Conservation (phyloP, 2,113 vertebrate genomes). For the Rhegmatorhina hoffmannsi region DNA sequence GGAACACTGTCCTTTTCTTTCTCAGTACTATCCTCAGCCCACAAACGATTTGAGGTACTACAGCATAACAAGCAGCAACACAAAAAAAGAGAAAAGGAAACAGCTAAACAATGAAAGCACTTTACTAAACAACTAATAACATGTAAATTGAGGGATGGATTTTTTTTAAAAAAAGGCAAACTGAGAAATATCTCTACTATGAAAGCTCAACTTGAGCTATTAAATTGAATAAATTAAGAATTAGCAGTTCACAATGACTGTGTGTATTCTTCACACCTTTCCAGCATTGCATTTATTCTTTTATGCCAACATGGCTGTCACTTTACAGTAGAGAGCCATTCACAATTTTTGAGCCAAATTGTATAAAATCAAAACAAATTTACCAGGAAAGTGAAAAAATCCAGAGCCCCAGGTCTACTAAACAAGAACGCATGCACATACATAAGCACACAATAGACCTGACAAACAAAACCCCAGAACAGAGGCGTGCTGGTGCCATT, state of each 20-base stretch:
- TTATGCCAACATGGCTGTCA: conserved; percentile 42
- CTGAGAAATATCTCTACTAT: conserved; percentile 48
- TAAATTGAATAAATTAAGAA: conserved; percentile 38
- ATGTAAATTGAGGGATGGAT: conserved; percentile 75
- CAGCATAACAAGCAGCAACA: conserved; percentile 79
- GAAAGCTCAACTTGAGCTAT: conserved; percentile 59
- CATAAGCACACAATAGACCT: conserved; percentile 74
- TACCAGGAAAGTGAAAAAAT: conserved; percentile 73
- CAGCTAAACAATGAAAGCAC: conserved; percentile 83
- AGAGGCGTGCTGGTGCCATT: not conserved
- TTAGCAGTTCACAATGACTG: conserved; percentile 15
- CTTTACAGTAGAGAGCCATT: conserved; percentile 42
- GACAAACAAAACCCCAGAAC: conserved; percentile 20
- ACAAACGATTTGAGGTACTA: conserved; percentile 89
- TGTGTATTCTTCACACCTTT: conserved; percentile 5
- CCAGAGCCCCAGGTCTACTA: conserved; percentile 77
- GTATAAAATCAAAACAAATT: conserved; percentile 24
- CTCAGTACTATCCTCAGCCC: conserved; percentile 95
- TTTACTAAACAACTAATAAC: conserved; percentile 77
- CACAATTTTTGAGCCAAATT: conserved; percentile 51
- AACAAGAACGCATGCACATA: conserved; percentile 81
- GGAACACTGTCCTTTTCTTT: conserved; percentile 92
- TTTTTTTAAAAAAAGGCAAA: conserved; percentile 67
- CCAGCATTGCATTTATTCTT: not conserved
- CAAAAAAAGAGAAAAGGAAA: conserved; percentile 84